A percentile compares a stretch with the other conserved stretches of the same genome.
Evolutionary conservation across 2,888 invertebrate genomes (phyloP).

Genomic region (Lithodes maja): DNA sequence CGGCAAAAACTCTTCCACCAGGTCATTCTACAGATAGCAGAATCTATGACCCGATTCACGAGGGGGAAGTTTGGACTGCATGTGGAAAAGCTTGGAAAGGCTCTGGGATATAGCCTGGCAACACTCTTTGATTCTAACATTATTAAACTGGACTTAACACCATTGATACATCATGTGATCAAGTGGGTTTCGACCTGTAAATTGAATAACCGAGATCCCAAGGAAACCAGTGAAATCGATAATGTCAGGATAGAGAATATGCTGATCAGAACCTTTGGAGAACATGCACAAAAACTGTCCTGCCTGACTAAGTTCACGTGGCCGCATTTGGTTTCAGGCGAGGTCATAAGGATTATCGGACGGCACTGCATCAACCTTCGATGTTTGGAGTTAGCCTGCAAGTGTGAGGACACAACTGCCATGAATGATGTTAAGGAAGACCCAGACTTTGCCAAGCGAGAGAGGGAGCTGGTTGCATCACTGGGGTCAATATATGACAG

Average conservation of each 20-base stretch:
- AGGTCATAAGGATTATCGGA: constrained; percentile 57
- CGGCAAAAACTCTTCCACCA: constrained; percentile 44
- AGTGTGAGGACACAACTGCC: constrained; percentile 57
- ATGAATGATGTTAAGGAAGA: constrained; percentile 60
- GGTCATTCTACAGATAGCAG: constrained; percentile 41
- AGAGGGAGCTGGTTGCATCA: constrained; percentile 53
- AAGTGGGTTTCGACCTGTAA: constrained; percentile 65
- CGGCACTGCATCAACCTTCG: constrained; percentile 51
- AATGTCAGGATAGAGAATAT: constrained; percentile 47
- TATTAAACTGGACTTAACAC: constrained; percentile 42
- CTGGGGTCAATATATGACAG: constrained; percentile 54
- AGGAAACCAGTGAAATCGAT: constrained; percentile 38
- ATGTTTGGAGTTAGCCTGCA: constrained; percentile 48
- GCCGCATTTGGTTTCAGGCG: constrained; percentile 68
- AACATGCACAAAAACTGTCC: constrained; percentile 45
- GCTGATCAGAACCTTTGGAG: constrained; percentile 48
- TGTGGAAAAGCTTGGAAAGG: constrained; percentile 42
- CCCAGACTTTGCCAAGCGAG: constrained; percentile 36
- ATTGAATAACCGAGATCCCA: constrained; percentile 54
- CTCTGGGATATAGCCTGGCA: constrained; percentile 50
- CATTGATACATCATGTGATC: constrained; percentile 54
- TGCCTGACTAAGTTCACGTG: constrained; percentile 42
- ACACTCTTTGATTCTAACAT: constrained; percentile 45
- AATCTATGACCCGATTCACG: constrained; percentile 18
- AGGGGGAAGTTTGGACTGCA: constrained; percentile 28